These are phyloP conservation scores for Napeogenes sylphis DNA, from an alignment of 2,888 invertebrate genomes.

Conservation along the genomic window DNA sequence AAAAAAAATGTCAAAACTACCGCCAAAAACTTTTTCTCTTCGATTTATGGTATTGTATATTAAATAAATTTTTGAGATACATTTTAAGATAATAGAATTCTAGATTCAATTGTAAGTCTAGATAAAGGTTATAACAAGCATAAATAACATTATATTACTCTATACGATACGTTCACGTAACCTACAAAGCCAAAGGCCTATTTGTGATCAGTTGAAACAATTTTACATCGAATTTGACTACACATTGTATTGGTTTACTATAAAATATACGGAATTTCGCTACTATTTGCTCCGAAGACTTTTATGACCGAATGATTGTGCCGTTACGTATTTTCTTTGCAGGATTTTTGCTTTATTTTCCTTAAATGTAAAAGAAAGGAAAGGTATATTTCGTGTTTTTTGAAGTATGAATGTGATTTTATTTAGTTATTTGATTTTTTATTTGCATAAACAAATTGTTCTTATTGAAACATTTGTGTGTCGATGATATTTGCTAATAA, in stretches of 20 bases:
- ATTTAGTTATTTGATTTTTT: constrained; percentile 7
- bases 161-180: constrained; percentile 18
- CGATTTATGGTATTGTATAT: too few relatives aligned
- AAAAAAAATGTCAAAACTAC: too few relatives aligned
- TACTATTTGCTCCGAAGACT: constrained; percentile 7
- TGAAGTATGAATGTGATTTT: constrained; percentile 5
- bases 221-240: constrained; percentile 27
- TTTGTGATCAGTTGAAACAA: constrained; percentile 28
- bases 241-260: constrained; percentile 25
- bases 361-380: constrained; percentile 3
- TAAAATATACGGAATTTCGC: constrained; percentile 11
- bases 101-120: too few relatives aligned
- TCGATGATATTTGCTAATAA: not conserved
- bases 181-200: constrained; percentile 21
- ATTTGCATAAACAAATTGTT: constrained; percentile 3
- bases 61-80: too few relatives aligned
- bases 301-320: constrained; percentile 8
- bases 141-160: constrained; percentile 18
- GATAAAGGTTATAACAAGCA: not conserved
- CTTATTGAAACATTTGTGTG: not conserved
- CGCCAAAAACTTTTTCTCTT: too few relatives aligned
- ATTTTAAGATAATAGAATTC: too few relatives aligned
- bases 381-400: constrained; percentile 4
- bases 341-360: constrained; percentile 5
- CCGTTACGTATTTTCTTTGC: constrained; percentile 4